Percentiles rank a stretch among this genome's conserved stretches.
phyloP scores from a whole-genome alignment of 1,140 invertebrate species.

The Drosophila repleta region DNA sequence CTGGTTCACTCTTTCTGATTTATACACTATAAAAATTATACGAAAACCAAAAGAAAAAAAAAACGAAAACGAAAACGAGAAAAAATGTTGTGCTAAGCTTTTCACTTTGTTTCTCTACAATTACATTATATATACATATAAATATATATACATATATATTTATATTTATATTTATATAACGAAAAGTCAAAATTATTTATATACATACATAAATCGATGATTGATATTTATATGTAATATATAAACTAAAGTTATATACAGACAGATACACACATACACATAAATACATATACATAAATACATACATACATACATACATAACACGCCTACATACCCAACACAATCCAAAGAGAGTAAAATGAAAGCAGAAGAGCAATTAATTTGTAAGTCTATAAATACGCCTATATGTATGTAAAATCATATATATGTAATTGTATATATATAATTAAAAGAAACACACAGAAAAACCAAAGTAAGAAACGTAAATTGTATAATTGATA shows the following conservation, averaged over 20 bases:
- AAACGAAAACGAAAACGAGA: slow-evolving; percentile 14
- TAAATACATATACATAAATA: slow-evolving; percentile 4
- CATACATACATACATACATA: slow-evolving; percentile 32
- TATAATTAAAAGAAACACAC: slow-evolving; percentile 44
- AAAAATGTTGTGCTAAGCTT: slow-evolving; percentile 72
- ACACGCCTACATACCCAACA: slow-evolving; percentile 2
- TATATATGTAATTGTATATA: slow-evolving; percentile 77
- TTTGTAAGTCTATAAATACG: slow-evolving; percentile 61
- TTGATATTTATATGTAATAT: slow-evolving; percentile 71
- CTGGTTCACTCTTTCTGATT: slow-evolving; percentile 25
- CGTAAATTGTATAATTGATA: slow-evolving; percentile 63
- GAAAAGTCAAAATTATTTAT: slow-evolving; percentile 64
- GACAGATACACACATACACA: slow-evolving; percentile 35
- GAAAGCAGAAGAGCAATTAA: slow-evolving; percentile 57
- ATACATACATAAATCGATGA: slow-evolving; percentile 53
- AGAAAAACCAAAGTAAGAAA: slow-evolving; percentile 7
- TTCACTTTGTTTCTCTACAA: slow-evolving; percentile 58
- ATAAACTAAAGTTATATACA: slow-evolving; percentile 58
- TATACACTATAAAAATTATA: slow-evolving; percentile 13
- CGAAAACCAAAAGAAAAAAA: background rate
- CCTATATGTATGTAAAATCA: slow-evolving; percentile 67
- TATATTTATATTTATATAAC: slow-evolving; percentile 55
- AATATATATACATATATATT: slow-evolving; percentile 44
- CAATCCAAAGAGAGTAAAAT: slow-evolving; percentile 16
- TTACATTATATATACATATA: slow-evolving; percentile 11